phyloP scores from a whole-genome alignment of 2,888 invertebrate species.

The Polydrusus tereticollis region DNA sequence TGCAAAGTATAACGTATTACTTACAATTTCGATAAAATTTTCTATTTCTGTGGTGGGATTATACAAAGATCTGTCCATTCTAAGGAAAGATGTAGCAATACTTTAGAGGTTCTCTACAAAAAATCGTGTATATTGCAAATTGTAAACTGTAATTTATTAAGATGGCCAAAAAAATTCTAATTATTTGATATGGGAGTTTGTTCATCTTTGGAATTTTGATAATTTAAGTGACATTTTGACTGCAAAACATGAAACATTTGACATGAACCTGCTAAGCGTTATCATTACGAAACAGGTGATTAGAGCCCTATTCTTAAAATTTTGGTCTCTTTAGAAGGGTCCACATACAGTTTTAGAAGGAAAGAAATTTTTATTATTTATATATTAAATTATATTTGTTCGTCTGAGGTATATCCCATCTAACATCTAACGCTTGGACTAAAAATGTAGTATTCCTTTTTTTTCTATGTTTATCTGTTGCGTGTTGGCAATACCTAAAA shows the following conservation, averaged over 20 bases:
- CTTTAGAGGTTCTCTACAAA: conserved; percentile 51
- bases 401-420: too few species aligned
- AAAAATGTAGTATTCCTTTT: too few species aligned
- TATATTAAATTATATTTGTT: too few species aligned
- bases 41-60: conserved; percentile 58
- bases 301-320: too few species aligned
- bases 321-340: too few species aligned
- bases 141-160: conserved; percentile 55
- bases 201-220: conserved; percentile 57
- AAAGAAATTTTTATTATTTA: too few species aligned
- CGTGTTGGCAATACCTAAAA: too few species aligned
- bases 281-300: neutral
- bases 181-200: conserved; percentile 49
- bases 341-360: too few species aligned
- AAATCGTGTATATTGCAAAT: conserved; percentile 51
- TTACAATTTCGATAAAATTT: conserved; percentile 62
- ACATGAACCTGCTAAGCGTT: neutral
- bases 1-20: conserved; percentile 78
- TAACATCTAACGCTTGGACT: too few species aligned
- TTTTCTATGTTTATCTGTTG: too few species aligned
- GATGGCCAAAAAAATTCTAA: conserved; percentile 54
- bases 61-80: conserved; percentile 55
- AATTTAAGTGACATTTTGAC: conserved; percentile 36
- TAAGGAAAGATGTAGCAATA: conserved; percentile 53
- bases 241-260: conserved; percentile 1